These are phyloP conservation scores for Petromus typicus DNA, from an alignment of 2,113 vertebrate species.

Conservation along the genomic window DNA sequence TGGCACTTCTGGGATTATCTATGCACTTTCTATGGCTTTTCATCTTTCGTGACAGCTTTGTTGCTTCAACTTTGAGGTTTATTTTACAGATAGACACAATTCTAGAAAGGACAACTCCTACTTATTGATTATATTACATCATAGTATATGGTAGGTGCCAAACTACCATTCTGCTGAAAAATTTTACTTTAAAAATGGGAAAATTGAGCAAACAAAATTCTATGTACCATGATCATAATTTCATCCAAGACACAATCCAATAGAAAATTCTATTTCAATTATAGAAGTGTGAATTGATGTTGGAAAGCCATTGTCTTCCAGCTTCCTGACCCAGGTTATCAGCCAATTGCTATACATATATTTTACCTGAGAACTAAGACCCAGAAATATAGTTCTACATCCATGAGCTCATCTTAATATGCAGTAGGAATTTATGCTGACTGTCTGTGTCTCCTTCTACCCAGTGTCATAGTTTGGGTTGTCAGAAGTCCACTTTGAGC, in stretches of 20 bases:
- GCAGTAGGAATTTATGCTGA: neutral
- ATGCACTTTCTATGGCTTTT: neutral
- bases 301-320: neutral
- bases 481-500: neutral
- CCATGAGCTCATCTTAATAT: neutral
- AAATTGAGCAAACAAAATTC: neutral
- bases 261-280: conserved; percentile 9
- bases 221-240: conserved; percentile 20
- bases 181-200: conserved; percentile 15
- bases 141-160: neutral
- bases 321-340: neutral
- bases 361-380: neutral
- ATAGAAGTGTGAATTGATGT: neutral
- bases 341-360: neutral
- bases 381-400: neutral
- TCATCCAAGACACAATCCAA: conserved; percentile 42
- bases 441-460: neutral
- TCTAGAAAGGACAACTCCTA: conserved; percentile 11
- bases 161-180: conserved; percentile 6
- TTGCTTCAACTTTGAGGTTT: neutral
- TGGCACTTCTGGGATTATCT: neutral
- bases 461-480: neutral
- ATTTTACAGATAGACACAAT: neutral
- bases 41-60: neutral
- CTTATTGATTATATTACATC: neutral